Base-by-base conservation (phyloP, 1,140 invertebrate genomes). In the Agrypnia vestita region DNA sequence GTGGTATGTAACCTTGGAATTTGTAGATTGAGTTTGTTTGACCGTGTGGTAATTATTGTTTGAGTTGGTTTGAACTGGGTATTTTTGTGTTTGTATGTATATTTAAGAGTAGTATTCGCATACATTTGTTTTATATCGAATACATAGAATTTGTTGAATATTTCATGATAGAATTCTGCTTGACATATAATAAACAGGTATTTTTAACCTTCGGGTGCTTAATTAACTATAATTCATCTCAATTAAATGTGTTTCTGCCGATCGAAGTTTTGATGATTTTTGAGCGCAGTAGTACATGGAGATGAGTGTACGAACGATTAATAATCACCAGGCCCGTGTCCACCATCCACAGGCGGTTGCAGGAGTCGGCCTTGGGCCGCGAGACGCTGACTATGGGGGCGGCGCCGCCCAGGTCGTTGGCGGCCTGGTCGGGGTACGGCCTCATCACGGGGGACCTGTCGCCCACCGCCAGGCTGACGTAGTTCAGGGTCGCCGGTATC, bases 401-500 rank as follows among this genome's bases (percentile, higher is more conserved):
- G 21, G 84, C 71, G 1, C 73, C 73, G 47, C 84, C 69, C 71
- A 75, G 84, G 25, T 86, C 84, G 15, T 93, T 93, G 0, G 86
- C 84, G 21, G 90, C 85, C 83, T 88, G 89, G 83, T 89, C 85
- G n/a, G 94, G 94, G 86, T 94, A 95, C 0, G 93, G 92, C 46
- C 84, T 90, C 0, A 94, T 85, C 84, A 88, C 84, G 82, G 92
- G 92, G n/a, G 90, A 91, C 8, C 79, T 84, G 64, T 86, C 84
- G 13, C 86, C 87, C 21, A 88, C 88, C 47, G 86, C 85, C 53
- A 89, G 84, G 44, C 88, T 86, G 12, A 95, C 89, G 78, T 91
- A 93, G 86, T 94, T 94, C 19, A 95, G 84, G 46, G 92, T 94
- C 4, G 93, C 91, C 0, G 93, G 92, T 61, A 95, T 92, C n/a